These are phyloP conservation scores for Clarias platycephalus DNA, from an alignment of 2,797 vertebrate genomes.

Conservation along the genomic window DNA sequence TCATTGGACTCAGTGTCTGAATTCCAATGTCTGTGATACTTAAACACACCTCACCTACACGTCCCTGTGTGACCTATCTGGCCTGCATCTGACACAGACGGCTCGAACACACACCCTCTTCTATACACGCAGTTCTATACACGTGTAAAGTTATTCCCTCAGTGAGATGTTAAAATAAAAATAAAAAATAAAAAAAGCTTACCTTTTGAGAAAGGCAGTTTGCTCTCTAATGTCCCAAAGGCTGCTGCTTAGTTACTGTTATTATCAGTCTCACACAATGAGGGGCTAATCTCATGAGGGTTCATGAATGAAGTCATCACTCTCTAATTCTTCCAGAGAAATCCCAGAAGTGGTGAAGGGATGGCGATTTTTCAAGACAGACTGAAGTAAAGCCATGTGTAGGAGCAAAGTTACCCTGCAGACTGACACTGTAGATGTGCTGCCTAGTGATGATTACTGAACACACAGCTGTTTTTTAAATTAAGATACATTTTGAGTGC, in stretches of 20 bases:
- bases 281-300: neutral
- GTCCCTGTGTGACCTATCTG: slow-evolving; percentile 43
- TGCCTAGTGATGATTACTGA: neutral
- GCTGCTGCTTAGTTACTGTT: neutral
- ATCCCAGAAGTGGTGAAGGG: neutral
- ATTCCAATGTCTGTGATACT: slow-evolving; percentile 44
- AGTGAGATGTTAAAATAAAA: neutral
- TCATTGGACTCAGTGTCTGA: slow-evolving; percentile 51
- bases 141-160: neutral
- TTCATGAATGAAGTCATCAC: neutral
- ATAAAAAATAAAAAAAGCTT: neutral
- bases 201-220: neutral
- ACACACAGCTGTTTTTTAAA: neutral
- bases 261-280: neutral
- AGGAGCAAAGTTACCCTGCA: neutral
- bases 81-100: neutral
- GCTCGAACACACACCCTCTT: neutral
- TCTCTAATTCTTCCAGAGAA: slow-evolving; percentile 1
- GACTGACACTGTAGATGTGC: neutral
- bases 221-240: neutral
- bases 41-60: slow-evolving; percentile 52
- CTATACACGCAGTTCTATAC: neutral
- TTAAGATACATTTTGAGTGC: neutral
- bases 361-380: neutral
- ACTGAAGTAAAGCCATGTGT: neutral